Percentiles rank a stretch among this genome's conserved stretches.
phyloP scores from a whole-genome alignment of 2,797 vertebrate genomes.

The Limosa lapponica region DNA sequence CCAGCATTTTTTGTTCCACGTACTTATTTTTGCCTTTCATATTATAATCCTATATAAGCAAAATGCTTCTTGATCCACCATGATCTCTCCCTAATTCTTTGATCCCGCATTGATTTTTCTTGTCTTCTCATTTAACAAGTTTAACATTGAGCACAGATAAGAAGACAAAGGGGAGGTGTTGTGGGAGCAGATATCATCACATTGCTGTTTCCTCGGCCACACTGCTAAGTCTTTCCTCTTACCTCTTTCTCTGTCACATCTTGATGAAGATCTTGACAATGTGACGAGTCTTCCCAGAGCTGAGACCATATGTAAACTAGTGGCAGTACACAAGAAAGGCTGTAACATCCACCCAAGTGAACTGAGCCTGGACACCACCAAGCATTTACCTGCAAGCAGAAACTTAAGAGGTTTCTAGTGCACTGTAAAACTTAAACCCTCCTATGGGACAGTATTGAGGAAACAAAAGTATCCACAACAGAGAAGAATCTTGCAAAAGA shows the following conservation, averaged over 20 bases:
- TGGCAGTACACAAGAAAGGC: background rate
- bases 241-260: background rate
- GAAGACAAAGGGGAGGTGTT: background rate
- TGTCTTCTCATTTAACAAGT: background rate
- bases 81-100: background rate
- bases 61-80: background rate
- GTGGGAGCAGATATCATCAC: background rate
- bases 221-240: background rate
- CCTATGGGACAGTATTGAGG: background rate
- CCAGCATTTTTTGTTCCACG: background rate
- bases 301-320: background rate
- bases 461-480: background rate
- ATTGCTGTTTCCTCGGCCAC: background rate
- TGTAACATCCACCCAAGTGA: background rate
- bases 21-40: background rate
- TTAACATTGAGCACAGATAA: background rate
- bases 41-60: background rate
- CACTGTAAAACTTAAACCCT: background rate
- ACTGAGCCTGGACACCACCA: background rate
- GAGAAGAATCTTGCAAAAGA: background rate
- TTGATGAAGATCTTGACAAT: background rate
- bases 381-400: background rate
- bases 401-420: background rate
- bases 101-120: background rate
- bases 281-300: background rate